Evolutionary conservation across 2,888 invertebrate species (phyloP).

Genomic region (Cancer borealis): DNA sequence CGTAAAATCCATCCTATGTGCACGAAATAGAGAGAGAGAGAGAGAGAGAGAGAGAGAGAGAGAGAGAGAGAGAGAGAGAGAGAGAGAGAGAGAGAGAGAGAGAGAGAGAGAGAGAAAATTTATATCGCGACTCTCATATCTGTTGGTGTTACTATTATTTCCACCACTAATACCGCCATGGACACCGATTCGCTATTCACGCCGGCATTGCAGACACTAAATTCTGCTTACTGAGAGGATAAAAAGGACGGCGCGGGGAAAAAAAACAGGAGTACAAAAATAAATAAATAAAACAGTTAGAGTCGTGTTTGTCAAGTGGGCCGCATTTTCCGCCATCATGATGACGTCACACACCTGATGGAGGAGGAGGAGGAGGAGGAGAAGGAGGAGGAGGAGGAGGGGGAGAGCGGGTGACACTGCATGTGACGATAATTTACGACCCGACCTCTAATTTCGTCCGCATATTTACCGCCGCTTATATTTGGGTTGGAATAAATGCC

Average conservation of each 20-base stretch:
- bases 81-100: conserved; percentile 20
- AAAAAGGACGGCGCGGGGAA: neutral
- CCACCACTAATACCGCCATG: neutral
- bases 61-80: conserved; percentile 63
- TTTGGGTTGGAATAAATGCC: conserved; percentile 24
- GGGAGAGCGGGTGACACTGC: neutral
- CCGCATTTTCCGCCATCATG: conserved; percentile 29
- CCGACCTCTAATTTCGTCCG: conserved; percentile 14
- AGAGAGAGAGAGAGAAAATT: conserved; percentile 20
- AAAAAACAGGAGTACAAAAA: neutral
- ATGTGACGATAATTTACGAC: conserved; percentile 34
- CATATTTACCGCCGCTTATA: conserved; percentile 31
- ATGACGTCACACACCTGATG: conserved; percentile 32
- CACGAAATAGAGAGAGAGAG: conserved; percentile 77
- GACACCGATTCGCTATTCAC: neutral
- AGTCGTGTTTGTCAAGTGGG: conserved; percentile 28
- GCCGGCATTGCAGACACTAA: neutral
- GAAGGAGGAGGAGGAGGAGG: neutral
- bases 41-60: conserved; percentile 57
- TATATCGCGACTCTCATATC: conserved; percentile 10
- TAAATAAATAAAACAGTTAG: conserved; percentile 17
- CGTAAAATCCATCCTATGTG: conserved; percentile 80
- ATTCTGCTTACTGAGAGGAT: conserved; percentile 18
- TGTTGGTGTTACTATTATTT: conserved; percentile 4
- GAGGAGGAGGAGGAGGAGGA: neutral